Evolutionary conservation across 2,113 vertebrate species (phyloP), one percentile per base, ranked within the genome.

Genomic region (Nyctibius bracteatus): DNA sequence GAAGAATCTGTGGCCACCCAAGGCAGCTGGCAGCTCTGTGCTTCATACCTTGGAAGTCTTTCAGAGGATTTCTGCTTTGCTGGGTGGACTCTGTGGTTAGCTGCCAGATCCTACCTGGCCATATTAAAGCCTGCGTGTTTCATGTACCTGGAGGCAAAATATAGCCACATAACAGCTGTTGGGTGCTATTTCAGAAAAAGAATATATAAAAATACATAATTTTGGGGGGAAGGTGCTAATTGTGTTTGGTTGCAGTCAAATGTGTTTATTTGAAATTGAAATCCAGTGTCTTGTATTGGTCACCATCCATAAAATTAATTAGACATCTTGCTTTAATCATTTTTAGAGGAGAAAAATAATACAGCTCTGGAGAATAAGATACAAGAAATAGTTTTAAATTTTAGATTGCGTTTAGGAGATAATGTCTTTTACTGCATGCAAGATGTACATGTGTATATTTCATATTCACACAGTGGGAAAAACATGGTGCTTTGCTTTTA

Each of bases 1-100:
- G 37, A 16, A 14, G 58, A n/a, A 46, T 12, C 35, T 6, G 24
- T 5, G 7, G 46, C 35, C 31, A 3, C 9, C 0, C 1, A 3
- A 28, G n/a, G 61, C 66, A 54, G 51, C 19, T 43, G 10, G 31
- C 24, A 16, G 86, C 55, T 23, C 3, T 1, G 2, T 18, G 49
- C 15, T 47, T 10, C 3, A 30, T 8, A 12, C 37, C 72, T 52
- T 23, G 22, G 8, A 6, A 71, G 23, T 27, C 25, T 27, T 22
- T 5, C 30, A 5, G 25, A 49, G 71, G 44, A 12, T 63, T 71
- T 67, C 52, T 47, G 3, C 17, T 73, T 18, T 19, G 10, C 46
- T 43, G 78, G 63, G 2, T 13, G 13, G 47, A 28, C 1, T 1
- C 59, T 70, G 71, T 27, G 54, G 2, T 39, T 30, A 33, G 30